Evolutionary conservation across 2,888 invertebrate species (phyloP).

Genomic region (Drosophila buzzatii): DNA sequence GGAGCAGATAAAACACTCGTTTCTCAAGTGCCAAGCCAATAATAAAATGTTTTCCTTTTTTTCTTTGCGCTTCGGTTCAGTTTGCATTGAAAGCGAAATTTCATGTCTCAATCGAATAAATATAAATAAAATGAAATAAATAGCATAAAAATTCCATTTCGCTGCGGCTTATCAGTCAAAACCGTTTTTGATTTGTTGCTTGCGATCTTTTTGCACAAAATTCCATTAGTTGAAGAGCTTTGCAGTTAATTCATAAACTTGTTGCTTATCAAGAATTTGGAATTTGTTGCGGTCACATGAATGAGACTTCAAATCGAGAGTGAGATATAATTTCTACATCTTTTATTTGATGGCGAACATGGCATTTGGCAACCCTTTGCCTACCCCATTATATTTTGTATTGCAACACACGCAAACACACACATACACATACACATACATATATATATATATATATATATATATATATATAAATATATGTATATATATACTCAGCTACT

Average conservation of each 20-base stretch:
- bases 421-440: background rate
- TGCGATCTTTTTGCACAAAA: background rate
- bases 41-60: conserved; percentile 17
- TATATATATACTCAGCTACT: background rate
- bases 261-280: conserved; percentile 46
- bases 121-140: background rate
- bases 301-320: background rate
- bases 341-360: background rate
- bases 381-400: conserved; percentile 83
- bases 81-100: conserved; percentile 10
- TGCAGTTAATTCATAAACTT: conserved; percentile 43
- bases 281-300: conserved; percentile 36
- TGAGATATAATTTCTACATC: background rate
- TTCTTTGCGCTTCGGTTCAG: background rate
- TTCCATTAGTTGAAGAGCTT: conserved; percentile 12
- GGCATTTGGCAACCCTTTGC: conserved; percentile 63
- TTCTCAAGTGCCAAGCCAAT: conserved; percentile 13
- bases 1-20: background rate
- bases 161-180: conserved; percentile 36
- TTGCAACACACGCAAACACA: conserved; percentile 49
- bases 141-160: conserved; percentile 25
- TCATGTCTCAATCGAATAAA: background rate
- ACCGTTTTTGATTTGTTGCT: background rate
- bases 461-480: background rate
- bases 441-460: too few species aligned